Evolutionary conservation across 2,888 invertebrate genomes (phyloP), one percentile per base, ranked within the genome.

Genomic region (Orthosia cruda): DNA sequence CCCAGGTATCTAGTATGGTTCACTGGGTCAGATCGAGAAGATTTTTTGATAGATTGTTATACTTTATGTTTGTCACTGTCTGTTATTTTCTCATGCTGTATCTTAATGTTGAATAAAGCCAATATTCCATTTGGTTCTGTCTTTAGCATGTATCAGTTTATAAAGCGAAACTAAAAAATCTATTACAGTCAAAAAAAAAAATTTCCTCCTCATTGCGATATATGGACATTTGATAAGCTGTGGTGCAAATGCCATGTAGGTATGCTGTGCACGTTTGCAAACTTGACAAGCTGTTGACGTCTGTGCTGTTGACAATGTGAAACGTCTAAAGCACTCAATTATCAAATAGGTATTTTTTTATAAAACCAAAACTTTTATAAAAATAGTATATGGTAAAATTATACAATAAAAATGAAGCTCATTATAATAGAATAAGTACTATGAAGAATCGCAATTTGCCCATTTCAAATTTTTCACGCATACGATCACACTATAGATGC

Each of bases 391-490:
- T 54, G 20, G 1, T 55, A 59, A 47, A 52, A 47, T 52, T 40
- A 50, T 52, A 45, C 26, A n/a, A 54, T n/a, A 65, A 75, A 78
- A 71, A 76, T 69, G 23, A 32, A 32, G 57, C 50, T 67, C 45
- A 45, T 23, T 59, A 23, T 55, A 55, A 13, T 45, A 12, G 1
- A 16, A 69, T 83, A 72, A 88, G 63, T 15, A 18, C 45, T 81
- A 90, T 88, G 87, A 81, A 88, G 77, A 80, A 70, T 59, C 88
- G 74, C 83, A 75, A 80, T 61, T 87, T 90, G 62, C 87, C 90
- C 20, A 70, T 59, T 68, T 87, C 91, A 62, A 89, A 87, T 62
- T 57, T 90, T 75, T 92, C 88, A 74, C 86, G 85, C 73, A 85
- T 90, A 52, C 88, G 87, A 82, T 89, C 87, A 54, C 79, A 89